phyloP scores from a whole-genome alignment of 2,797 vertebrate genomes.

The Anisognathus igniventris region DNA sequence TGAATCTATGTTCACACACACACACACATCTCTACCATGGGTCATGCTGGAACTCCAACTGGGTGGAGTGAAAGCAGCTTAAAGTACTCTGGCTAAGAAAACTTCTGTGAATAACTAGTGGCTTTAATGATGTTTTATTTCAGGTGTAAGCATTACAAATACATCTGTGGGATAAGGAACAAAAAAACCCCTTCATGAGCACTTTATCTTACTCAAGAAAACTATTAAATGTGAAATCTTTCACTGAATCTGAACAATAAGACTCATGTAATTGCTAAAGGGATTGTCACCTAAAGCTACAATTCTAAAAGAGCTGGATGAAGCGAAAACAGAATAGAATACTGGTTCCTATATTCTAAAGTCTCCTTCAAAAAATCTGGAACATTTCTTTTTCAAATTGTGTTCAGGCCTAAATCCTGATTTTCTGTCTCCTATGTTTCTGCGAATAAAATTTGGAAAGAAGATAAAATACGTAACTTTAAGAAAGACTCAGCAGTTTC shows the following conservation, averaged over 20 bases:
- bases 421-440: neutral
- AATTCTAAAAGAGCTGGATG: neutral
- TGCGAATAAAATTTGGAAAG: neutral
- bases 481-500: neutral
- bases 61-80: neutral
- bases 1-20: neutral
- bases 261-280: neutral
- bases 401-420: neutral
- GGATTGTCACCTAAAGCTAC: neutral
- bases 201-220: neutral
- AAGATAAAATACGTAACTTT: neutral
- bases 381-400: neutral
- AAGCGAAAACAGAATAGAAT: neutral
- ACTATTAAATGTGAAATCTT: neutral
- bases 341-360: neutral
- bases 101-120: neutral
- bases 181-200: neutral
- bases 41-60: neutral
- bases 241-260: neutral
- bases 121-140: neutral
- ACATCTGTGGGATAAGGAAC: neutral
- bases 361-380: neutral
- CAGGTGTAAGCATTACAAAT: neutral
- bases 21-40: neutral
- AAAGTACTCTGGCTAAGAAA: neutral